phyloP scores from a whole-genome alignment of 1,140 invertebrate genomes.

The Brachionus paranguensis region DNA sequence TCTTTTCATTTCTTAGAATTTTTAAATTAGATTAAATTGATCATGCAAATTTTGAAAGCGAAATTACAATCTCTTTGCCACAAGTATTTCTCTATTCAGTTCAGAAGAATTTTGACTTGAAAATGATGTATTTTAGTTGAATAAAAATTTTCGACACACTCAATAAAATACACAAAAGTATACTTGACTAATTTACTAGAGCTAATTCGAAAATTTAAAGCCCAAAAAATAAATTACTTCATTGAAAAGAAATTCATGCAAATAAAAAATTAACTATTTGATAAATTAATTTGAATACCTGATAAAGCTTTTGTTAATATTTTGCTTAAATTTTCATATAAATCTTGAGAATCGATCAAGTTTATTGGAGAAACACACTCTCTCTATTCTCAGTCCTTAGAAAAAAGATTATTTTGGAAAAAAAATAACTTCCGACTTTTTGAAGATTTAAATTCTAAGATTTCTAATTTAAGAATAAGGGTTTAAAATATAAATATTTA shows the following conservation, averaged over 20 bases:
- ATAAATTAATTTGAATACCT: neutral
- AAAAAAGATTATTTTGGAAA: neutral
- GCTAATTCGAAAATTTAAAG: neutral
- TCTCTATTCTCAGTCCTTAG: neutral
- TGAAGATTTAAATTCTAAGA: neutral
- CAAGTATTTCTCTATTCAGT: neutral
- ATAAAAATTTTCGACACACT: too few species aligned
- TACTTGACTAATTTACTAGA: too few species aligned
- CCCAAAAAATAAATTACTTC: neutral
- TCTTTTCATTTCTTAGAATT: neutral
- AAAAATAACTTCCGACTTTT: neutral
- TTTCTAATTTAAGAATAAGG: neutral
- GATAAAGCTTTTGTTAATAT: neutral
- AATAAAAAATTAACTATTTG: neutral
- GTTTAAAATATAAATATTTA: neutral
- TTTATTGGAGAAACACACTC: neutral
- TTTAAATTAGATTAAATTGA: constrained; percentile 1
- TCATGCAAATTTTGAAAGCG: constrained; percentile 1
- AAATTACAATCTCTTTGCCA: neutral
- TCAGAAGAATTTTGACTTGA: neutral
- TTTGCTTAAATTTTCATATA: neutral
- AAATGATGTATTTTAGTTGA: too few species aligned
- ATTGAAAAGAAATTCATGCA: neutral
- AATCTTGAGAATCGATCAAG: neutral
- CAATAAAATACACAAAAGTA: too few species aligned